phyloP scores from a whole-genome alignment of 2,113 vertebrate genomes.

The Anolis sagrei region DNA sequence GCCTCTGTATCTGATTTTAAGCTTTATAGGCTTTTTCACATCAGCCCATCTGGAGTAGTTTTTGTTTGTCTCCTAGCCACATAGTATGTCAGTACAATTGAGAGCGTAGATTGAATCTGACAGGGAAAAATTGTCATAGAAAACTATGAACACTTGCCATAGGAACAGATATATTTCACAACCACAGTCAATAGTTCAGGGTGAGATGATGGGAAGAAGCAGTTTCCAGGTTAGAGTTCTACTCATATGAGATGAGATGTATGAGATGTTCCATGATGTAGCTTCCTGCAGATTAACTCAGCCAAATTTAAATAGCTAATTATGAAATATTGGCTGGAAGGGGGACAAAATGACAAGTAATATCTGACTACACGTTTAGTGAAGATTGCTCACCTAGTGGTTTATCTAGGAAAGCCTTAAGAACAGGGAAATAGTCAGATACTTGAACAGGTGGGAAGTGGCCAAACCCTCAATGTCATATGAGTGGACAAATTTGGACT shows the following conservation, averaged over 20 bases:
- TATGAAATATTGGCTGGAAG: too few relatives aligned
- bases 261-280: not conserved
- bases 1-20: not conserved
- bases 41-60: not conserved
- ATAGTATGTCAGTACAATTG: not conserved
- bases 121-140: not conserved
- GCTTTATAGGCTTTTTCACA: not conserved
- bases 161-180: not conserved
- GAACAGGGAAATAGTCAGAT: too few relatives aligned
- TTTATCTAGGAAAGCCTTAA: too few relatives aligned
- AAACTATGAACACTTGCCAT: not conserved
- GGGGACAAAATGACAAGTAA: too few relatives aligned
- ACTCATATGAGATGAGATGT: too few relatives aligned
- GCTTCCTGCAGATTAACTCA: not conserved
- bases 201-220: not conserved
- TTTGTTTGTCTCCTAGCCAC: not conserved
- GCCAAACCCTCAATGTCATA: too few relatives aligned
- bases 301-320: not conserved
- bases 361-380: too few relatives aligned
- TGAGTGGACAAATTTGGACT: too few relatives aligned
- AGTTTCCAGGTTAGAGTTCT: too few relatives aligned
- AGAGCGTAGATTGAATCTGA: not conserved
- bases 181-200: not conserved
- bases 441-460: too few relatives aligned
- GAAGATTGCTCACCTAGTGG: too few relatives aligned